Percentiles rank a stretch among this genome's conserved stretches.
phyloP scores from a whole-genome alignment of 2,113 vertebrate species.

The Equus quagga region DNA sequence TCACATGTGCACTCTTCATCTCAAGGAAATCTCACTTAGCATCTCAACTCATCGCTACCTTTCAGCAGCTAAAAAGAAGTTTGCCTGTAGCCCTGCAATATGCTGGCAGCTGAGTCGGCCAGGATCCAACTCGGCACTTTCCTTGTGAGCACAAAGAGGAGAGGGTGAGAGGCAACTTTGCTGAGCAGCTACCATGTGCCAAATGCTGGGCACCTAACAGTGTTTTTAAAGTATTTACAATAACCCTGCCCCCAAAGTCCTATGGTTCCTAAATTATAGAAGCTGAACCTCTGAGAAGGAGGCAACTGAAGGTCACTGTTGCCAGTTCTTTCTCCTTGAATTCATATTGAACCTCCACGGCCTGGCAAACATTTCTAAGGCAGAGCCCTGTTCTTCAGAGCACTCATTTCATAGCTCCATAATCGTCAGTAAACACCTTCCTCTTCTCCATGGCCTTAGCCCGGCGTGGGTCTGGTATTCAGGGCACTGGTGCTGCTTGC shows the following conservation, averaged over 20 bases:
- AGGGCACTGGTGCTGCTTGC: not conserved
- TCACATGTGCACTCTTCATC: not conserved
- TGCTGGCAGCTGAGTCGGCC: not conserved
- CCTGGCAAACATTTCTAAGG: not conserved
- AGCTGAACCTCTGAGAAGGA: not conserved
- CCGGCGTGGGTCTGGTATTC: not conserved
- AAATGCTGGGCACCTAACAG: no score
- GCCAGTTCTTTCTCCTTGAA: not conserved
- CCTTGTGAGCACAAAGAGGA: not conserved
- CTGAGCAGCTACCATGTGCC: not conserved
- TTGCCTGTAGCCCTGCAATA: not conserved
- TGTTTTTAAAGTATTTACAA: not conserved
- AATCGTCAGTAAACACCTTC: not conserved
- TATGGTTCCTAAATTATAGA: not conserved
- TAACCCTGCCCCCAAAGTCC: not conserved
- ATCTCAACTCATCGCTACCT: not conserved
- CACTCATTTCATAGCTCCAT: not conserved
- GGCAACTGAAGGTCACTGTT: not conserved
- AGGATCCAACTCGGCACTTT: rapidly evolving
- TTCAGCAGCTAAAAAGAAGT: not conserved
- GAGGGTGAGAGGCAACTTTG: rapidly evolving
- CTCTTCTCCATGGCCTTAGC: rapidly evolving
- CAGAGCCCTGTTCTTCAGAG: not conserved
- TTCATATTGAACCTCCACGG: not conserved
- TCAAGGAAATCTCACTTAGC: not conserved